Conservation (phyloP, 1,140 invertebrate genomes). For the Matsumurasca onukii region DNA sequence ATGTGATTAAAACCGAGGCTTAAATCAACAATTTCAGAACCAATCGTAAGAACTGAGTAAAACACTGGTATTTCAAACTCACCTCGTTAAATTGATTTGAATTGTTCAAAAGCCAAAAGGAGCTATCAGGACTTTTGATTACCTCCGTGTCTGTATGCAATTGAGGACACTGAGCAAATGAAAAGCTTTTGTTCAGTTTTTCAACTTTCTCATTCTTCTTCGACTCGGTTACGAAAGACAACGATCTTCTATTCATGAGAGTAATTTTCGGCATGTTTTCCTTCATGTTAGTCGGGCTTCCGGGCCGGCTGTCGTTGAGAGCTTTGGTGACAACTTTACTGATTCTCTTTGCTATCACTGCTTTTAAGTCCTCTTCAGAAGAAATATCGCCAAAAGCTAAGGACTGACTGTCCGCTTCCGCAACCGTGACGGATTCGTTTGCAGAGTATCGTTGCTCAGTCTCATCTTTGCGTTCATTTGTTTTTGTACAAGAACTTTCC, state of each 20-base stretch:
- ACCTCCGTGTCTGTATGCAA: background rate
- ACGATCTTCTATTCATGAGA: constrained; percentile 12
- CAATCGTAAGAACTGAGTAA: too few relatives aligned
- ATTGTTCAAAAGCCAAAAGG: background rate
- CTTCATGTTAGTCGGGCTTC: background rate
- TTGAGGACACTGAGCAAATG: background rate
- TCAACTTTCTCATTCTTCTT: background rate
- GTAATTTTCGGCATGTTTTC: background rate
- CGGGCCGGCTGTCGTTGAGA: constrained; percentile 3
- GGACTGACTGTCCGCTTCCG: constrained; percentile 7
- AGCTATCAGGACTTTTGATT: background rate
- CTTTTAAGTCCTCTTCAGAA: constrained; percentile 8
- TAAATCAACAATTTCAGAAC: too few relatives aligned
- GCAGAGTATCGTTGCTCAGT: too few relatives aligned
- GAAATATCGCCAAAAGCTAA: background rate
- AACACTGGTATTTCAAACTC: background rate
- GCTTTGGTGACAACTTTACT: background rate
- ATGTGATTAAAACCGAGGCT: too few relatives aligned
- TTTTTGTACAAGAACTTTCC: too few relatives aligned
- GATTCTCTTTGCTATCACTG: constrained; percentile 3
- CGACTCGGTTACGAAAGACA: background rate
- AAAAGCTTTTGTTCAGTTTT: constrained; percentile 10
- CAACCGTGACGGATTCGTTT: too few relatives aligned
- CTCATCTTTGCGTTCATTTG: too few relatives aligned
- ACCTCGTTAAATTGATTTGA: background rate